A percentile compares a stretch with the other conserved stretches of the same genome.
phyloP scores from a whole-genome alignment of 2,888 invertebrate species.

The Glaucopsyche alexis region DNA sequence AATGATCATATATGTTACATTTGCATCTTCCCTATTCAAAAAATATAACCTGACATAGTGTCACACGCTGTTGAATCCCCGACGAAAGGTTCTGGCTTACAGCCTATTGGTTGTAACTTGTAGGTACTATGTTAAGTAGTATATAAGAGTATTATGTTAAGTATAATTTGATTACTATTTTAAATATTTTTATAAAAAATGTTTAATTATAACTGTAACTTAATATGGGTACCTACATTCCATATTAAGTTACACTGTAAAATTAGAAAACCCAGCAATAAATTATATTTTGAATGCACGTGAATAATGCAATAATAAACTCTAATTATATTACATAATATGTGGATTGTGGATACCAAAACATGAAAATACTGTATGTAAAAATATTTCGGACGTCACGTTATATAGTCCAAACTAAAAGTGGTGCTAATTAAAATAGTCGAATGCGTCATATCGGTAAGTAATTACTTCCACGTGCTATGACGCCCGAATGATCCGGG shows the following conservation, averaged over 20 bases:
- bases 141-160: too few relatives aligned
- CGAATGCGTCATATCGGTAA: slow-evolving; percentile 69
- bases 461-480: slow-evolving; percentile 71
- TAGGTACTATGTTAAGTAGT: too few relatives aligned
- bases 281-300: background rate
- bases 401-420: background rate
- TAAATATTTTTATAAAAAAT: too few relatives aligned
- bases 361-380: background rate
- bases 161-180: too few relatives aligned
- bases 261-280: background rate
- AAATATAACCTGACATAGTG: too few relatives aligned
- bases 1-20: too few relatives aligned
- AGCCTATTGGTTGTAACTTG: too few relatives aligned
- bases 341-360: background rate
- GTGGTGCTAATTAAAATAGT: slow-evolving; percentile 54
- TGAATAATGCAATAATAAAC: background rate
- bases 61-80: too few relatives aligned
- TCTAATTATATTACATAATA: background rate
- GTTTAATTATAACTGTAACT: too few relatives aligned
- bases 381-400: background rate
- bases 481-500: slow-evolving; percentile 62
- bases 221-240: too few relatives aligned
- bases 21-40: too few relatives aligned
- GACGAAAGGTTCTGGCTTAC: too few relatives aligned
- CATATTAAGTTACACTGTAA: background rate